Evolutionary conservation across 2,113 vertebrate genomes (phyloP), one percentile per base, ranked within the genome.

Genomic region (Brachypodius melanocephalos): DNA sequence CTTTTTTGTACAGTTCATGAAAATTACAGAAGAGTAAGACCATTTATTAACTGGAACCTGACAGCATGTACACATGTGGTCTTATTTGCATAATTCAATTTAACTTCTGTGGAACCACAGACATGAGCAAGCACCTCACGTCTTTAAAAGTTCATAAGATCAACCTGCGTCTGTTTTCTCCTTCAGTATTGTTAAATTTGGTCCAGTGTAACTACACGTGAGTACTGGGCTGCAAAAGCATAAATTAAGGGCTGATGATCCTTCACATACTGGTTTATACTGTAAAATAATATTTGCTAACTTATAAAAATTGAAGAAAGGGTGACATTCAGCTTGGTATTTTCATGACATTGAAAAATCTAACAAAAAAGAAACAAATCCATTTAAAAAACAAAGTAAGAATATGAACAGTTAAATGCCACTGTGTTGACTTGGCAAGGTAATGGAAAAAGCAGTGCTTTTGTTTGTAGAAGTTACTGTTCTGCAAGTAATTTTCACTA

Each of bases 21-120:
- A 95, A 91, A 73, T 83, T 71, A 69, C 34, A 63, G 52, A 89
- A 31, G 29, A 76, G 5, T 45, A 66, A 80, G 67, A 55, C 32
- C 26, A 21, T 79, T 90, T 91, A 69, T 73, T 96, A 94, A 52
- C 54, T 88, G 62, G 49, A 92, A 77, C 42, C 42, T 90, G 75
- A 61, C 43, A 84, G 68, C 26, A 38, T 38, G 67, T 66, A 86
- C 63, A 91, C 31, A 62, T 76, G 59, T 77, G 52, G 38, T 92
- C 31, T 77, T 69, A 83, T 61, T 65, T 95, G 72, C 46, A 91
- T 85, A 93, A 94, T 78, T 63, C 67, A 76, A 19, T 88, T 81
- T 83, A 85, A 83, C 49, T 83, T 94, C 32, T n/a, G 12, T 66
- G 42, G 24, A 80, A 74, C 28, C 79, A 73, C 29, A 73, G 36